Conservation (phyloP, 2,888 invertebrate genomes). For the Drosophila kambysellisi region DNA sequence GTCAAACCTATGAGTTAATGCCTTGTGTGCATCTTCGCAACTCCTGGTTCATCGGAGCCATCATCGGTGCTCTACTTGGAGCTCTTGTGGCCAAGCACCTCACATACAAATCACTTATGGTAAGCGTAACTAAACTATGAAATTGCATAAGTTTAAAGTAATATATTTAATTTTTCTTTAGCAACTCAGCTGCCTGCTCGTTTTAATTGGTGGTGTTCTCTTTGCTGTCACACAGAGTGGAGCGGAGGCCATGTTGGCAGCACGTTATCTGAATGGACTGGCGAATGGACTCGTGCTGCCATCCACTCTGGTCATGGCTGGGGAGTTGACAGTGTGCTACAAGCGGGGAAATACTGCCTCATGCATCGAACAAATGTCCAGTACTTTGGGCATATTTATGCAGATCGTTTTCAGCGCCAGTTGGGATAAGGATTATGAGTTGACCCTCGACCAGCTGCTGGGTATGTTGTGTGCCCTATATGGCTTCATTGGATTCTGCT, state of each 20-base stretch:
- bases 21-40: constrained; percentile 61
- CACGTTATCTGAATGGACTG: constrained; percentile 71
- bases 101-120: constrained; percentile 65
- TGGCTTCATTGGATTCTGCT: constrained; percentile 58
- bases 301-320: constrained; percentile 74
- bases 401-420: constrained; percentile 66
- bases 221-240: constrained; percentile 32
- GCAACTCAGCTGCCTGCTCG: constrained; percentile 59
- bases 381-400: constrained; percentile 72
- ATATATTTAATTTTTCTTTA: not conserved
- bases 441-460: constrained; percentile 59
- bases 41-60: constrained; percentile 75
- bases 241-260: constrained; percentile 46
- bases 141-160: not conserved
- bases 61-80: constrained; percentile 62
- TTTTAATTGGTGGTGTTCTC: constrained; percentile 64
- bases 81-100: constrained; percentile 43
- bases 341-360: constrained; percentile 73
- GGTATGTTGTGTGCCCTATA: constrained; percentile 64
- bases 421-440: constrained; percentile 51
- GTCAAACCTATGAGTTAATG: constrained; percentile 23
- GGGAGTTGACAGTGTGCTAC: constrained; percentile 71
- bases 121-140: constrained; percentile 32
- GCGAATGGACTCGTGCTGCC: constrained; percentile 79
- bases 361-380: constrained; percentile 63